phyloP scores from a whole-genome alignment of 1,140 invertebrate species.

The Zophobas atratus region DNA sequence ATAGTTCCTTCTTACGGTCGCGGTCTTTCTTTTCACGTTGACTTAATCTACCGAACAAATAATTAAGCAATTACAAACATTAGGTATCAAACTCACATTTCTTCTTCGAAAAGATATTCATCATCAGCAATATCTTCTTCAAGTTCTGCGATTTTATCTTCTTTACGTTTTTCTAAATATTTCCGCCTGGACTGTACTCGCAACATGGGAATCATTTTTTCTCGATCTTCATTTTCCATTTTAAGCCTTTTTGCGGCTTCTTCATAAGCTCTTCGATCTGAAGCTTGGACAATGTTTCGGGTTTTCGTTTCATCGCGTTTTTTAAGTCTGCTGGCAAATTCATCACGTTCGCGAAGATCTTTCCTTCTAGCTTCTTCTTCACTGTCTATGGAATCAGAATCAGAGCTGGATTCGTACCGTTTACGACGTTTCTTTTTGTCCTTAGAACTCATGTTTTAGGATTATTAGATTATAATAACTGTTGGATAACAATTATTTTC shows the following conservation, averaged over 20 bases:
- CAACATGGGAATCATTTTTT: constrained; percentile 90
- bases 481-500: too few species aligned
- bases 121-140: constrained; percentile 97
- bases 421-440: constrained; percentile 66
- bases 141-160: constrained; percentile 96
- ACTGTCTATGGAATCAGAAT: constrained; percentile 72
- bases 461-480: background rate
- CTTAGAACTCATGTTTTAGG: constrained; percentile 67
- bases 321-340: constrained; percentile 91
- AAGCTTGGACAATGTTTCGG: constrained; percentile 82
- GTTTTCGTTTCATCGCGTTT: constrained; percentile 93
- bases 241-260: constrained; percentile 95
- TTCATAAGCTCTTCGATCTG: constrained; percentile 86
- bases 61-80: constrained; percentile 16
- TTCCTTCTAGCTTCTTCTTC: constrained; percentile 74
- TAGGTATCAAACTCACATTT: constrained; percentile 76
- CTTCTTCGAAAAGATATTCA: constrained; percentile 94
- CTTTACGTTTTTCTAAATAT: constrained; percentile 96
- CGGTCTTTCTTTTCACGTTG: constrained; percentile 87
- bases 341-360: constrained; percentile 95
- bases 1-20: constrained; percentile 92
- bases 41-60: constrained; percentile 79
- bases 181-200: constrained; percentile 92
- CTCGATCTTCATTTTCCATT: constrained; percentile 87
- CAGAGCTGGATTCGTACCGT: constrained; percentile 69